Percentiles rank a stretch among this genome's conserved stretches.
Conservation (phyloP, 2,797 vertebrate genomes). For the Acanthurus lineatus region DNA sequence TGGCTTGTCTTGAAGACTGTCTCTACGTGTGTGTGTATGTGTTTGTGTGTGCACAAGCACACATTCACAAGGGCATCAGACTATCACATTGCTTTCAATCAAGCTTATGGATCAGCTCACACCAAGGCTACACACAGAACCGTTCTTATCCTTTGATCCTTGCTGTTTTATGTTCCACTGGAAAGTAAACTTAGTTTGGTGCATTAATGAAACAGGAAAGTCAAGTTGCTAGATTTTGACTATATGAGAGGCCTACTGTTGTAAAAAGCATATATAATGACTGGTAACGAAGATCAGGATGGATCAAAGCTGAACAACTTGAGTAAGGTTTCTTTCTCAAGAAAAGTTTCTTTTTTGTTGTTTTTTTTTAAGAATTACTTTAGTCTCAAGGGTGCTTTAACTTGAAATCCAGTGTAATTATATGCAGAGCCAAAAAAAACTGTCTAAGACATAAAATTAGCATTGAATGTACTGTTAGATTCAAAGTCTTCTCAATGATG, state of each 20-base stretch:
- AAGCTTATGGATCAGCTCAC: conserved; percentile 52
- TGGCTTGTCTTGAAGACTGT: conserved; percentile 63
- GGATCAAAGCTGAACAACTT: neutral
- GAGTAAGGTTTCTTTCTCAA: neutral
- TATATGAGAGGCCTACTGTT: neutral
- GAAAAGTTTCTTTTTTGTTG: neutral
- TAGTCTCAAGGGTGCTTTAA: neutral
- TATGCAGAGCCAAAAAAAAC: neutral
- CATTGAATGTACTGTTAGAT: neutral
- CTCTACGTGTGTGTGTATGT: conserved; percentile 10
- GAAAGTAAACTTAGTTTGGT: neutral
- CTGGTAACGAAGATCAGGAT: neutral
- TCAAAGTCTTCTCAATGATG: neutral
- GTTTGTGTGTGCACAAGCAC: conserved; percentile 5
- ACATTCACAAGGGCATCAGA: conserved; percentile 32
- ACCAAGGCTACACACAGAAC: conserved; percentile 19
- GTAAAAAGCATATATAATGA: neutral
- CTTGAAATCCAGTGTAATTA: neutral
- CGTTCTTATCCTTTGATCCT: conserved; percentile 7
- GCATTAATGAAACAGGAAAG: neutral
- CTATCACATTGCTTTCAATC: conserved; percentile 36
- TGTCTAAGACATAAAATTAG: neutral
- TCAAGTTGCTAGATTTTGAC: neutral
- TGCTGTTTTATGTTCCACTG: conserved; percentile 4
- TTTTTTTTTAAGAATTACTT: neutral